phyloP scores from a whole-genome alignment of 35 echinoderm and acorn worm species.

The Ophioderma brevispina region DNA sequence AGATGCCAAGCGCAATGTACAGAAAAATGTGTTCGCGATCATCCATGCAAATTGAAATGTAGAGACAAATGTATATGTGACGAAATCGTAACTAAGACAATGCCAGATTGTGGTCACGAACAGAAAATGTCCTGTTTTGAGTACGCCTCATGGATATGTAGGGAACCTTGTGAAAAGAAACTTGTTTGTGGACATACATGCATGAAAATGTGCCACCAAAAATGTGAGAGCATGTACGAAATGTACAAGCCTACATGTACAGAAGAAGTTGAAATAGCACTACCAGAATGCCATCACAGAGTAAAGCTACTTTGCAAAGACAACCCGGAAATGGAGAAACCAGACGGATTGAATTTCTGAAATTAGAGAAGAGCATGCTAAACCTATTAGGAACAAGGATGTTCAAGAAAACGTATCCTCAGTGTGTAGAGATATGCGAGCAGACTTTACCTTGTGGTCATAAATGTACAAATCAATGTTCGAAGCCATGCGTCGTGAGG shows the following conservation, averaged over 20 bases:
- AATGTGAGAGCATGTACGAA: constrained; percentile 53
- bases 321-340: no score
- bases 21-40: neutral
- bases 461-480: neutral
- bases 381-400: no score
- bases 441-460: neutral
- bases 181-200: constrained; percentile 41
- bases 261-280: constrained; percentile 45
- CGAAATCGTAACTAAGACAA: neutral
- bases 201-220: constrained; percentile 66
- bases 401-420: no score
- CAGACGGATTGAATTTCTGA: no score
- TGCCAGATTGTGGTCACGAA: constrained; percentile 54
- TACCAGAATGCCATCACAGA: constrained; percentile 16
- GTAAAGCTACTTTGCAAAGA: neutral
- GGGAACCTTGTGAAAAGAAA: constrained; percentile 10
- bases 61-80: neutral
- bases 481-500: constrained; percentile 24
- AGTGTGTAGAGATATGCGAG: neutral
- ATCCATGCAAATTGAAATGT: constrained; percentile 5
- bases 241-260: no score
- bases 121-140: constrained; percentile 20
- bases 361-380: no score
- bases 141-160: constrained; percentile 26
- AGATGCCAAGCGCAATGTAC: neutral